Base-by-base conservation (phyloP, 2,797 vertebrate species). In the Lerista edwardsae region DNA sequence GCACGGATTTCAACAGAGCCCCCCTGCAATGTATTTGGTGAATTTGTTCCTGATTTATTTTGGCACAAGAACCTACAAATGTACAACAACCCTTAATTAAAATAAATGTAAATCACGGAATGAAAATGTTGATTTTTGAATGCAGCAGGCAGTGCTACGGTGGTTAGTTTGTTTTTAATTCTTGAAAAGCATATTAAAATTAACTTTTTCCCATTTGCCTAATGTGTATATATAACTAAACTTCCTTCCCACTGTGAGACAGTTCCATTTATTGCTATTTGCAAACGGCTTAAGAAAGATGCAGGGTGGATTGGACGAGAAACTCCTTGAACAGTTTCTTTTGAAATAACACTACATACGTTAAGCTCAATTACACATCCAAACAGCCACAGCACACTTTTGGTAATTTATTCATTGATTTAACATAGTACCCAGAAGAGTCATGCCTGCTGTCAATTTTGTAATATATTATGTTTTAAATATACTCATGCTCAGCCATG, bases 371-470 rank as follows among this genome's bases (percentile, higher is more conserved):
- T 96, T 96, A 96, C 96, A 96, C 96, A 96, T 96, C 96, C 96
- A 96, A 96, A 96, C 96, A 96, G 95, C 96, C 96, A 96, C 96
- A 95, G 95, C 96, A 96, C 96, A 96, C 95, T 96, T 96, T 97
- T 96, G 95, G 96, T 97, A 97, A 97, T 98, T 97, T 97, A 97
- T 97, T 97, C 96, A 96, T 96, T 96, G 95, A 95, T 95, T 96
- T 96, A 97, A 97, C 97, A 97, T 95, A 97, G 96, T 96, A 95
- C 97, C 97, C 97, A 94, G 93, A 96, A 97, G 97, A 97, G 96
- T 96, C 95, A 97, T 97, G 96, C 94, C 92, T 94, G 95, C 96
- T 97, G 97, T 97, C 97, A 97, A 95, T 96, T 95, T 94, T 95
- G 95, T 97, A 97, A 97, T 97, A 97, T 97, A 97, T 96, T 96